Conservation (phyloP, 2,888 invertebrate species). For the Cephus spinipes region DNA sequence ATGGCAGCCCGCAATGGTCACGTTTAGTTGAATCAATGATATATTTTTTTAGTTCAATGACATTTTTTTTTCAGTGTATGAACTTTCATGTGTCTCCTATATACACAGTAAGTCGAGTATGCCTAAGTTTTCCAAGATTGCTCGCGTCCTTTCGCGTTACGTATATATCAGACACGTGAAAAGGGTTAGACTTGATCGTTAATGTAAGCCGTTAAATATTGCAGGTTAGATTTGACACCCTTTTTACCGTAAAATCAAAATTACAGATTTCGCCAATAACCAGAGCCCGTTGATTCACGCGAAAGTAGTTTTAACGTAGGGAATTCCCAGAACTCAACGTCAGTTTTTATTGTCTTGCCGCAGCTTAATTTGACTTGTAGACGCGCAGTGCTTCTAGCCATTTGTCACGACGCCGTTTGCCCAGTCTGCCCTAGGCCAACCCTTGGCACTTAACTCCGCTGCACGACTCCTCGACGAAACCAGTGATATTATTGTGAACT, state of each 20-base stretch:
- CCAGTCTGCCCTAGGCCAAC: background rate
- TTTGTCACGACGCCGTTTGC: background rate
- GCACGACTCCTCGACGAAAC: too few species aligned
- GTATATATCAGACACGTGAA: background rate
- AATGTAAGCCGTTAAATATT: background rate
- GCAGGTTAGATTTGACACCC: background rate
- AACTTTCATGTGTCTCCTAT: background rate
- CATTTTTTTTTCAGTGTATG: too few species aligned
- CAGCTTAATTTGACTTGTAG: background rate
- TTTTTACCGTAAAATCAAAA: background rate
- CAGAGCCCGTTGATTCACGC: background rate
- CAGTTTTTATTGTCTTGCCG: background rate
- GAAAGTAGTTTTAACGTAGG: background rate
- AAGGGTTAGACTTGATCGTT: background rate
- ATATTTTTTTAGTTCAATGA: too few species aligned
- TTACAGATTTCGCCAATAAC: background rate
- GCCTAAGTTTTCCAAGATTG: background rate
- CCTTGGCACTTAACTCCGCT: background rate
- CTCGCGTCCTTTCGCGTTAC: background rate
- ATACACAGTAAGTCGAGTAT: background rate
- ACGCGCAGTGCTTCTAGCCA: background rate
- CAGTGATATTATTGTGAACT: background rate
- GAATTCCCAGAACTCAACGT: background rate
- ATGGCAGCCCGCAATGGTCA: too few species aligned
- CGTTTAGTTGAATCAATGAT: too few species aligned